Percentiles rank a stretch among this genome's conserved stretches.
phyloP scores from a whole-genome alignment of 1,140 invertebrate species.

The Apis florea region DNA sequence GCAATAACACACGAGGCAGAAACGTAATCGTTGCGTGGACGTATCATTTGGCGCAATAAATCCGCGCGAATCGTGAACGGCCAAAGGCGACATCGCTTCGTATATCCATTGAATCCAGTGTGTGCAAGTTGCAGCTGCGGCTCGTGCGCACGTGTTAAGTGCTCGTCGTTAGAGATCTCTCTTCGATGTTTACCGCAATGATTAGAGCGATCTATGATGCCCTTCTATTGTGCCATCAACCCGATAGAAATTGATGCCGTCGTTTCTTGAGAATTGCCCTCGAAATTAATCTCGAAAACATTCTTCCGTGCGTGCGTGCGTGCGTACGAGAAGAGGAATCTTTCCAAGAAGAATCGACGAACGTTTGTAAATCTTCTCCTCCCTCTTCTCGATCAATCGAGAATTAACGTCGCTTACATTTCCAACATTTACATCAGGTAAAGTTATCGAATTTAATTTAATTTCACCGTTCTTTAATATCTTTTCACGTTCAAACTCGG shows the following conservation, averaged over 20 bases:
- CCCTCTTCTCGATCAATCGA: no score
- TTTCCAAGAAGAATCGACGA: no score
- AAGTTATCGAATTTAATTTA: no score
- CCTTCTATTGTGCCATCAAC: neutral
- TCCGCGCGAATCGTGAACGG: slow-evolving; percentile 33
- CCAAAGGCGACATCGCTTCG: slow-evolving; percentile 23
- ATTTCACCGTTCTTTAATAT: no score
- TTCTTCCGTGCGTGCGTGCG: no score
- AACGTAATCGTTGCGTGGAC: slow-evolving; percentile 41
- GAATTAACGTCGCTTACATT: no score
- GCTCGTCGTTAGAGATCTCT: slow-evolving; percentile 11
- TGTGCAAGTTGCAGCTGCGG: slow-evolving; percentile 32
- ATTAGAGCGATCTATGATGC: slow-evolving; percentile 11
- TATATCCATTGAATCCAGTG: slow-evolving; percentile 6
- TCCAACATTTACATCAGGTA: no score
- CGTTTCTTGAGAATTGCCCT: neutral
- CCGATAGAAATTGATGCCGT: neutral
- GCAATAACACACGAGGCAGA: slow-evolving; percentile 1
- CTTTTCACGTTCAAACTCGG: no score
- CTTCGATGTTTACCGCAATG: neutral
- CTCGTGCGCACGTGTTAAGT: slow-evolving; percentile 12
- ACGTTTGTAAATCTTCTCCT: no score
- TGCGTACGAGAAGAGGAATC: no score
- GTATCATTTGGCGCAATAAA: slow-evolving; percentile 47
- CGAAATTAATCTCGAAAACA: neutral